Evolutionary conservation across 2,888 invertebrate species (phyloP).

Genomic region (Mythimna pallens): DNA sequence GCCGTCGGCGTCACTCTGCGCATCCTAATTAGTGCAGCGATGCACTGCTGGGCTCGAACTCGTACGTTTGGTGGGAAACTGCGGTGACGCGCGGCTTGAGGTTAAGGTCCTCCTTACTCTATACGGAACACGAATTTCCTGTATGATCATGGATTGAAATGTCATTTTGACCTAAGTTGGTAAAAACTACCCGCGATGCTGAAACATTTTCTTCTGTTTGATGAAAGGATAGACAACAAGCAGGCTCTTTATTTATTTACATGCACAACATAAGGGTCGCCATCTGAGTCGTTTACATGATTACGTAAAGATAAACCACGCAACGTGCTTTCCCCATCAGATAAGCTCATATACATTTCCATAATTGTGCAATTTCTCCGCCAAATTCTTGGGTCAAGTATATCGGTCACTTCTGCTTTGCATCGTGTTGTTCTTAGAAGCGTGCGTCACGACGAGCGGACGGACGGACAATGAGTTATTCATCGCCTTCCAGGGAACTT

Average conservation of each 20-base stretch:
- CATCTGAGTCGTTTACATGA: constrained; percentile 33
- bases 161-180: background rate
- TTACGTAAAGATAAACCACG: constrained; percentile 28
- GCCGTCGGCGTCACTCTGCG: constrained; percentile 77
- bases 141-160: constrained; percentile 10
- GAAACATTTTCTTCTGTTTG: background rate
- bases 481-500: constrained; percentile 88
- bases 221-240: constrained; percentile 24
- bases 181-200: background rate
- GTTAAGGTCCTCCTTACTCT: constrained; percentile 71
- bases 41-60: constrained; percentile 75
- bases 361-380: constrained; percentile 68
- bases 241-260: constrained; percentile 37
- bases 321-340: constrained; percentile 46
- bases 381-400: constrained; percentile 84
- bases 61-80: constrained; percentile 80
- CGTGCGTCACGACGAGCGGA: constrained; percentile 88
- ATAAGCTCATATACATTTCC: constrained; percentile 53
- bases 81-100: constrained; percentile 68
- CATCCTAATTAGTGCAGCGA: constrained; percentile 87
- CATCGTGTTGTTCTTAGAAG: constrained; percentile 83
- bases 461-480: constrained; percentile 90
- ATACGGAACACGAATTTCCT: constrained; percentile 64
- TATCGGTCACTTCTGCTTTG: constrained; percentile 85
- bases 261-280: constrained; percentile 27